A percentile compares a stretch with the other conserved stretches of the same genome.
Evolutionary conservation across 1,140 invertebrate species (phyloP).

Genomic region (Zaprionus africanus): DNA sequence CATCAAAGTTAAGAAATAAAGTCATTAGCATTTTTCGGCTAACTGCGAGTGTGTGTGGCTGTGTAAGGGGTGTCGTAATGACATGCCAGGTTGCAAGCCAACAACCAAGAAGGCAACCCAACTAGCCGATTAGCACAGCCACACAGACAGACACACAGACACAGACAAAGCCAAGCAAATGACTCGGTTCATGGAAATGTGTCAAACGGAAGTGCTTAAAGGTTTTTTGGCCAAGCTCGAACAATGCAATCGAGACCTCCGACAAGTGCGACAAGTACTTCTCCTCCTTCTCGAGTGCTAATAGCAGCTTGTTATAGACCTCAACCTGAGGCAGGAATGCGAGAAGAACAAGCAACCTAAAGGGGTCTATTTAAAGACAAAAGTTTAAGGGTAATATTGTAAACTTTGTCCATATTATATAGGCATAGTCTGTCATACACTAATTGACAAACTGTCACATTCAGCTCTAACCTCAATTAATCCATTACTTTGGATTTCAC

Average conservation of each 20-base stretch:
- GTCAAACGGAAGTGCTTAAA: slow-evolving; percentile 70
- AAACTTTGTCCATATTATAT: background rate
- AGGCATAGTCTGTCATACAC: background rate
- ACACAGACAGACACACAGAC: slow-evolving; percentile 33
- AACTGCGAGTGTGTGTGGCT: slow-evolving; percentile 34
- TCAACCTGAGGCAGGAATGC: slow-evolving; percentile 11
- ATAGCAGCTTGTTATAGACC: slow-evolving; percentile 38
- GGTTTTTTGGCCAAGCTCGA: slow-evolving; percentile 13
- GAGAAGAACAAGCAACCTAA: background rate
- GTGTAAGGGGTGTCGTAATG: slow-evolving; percentile 52
- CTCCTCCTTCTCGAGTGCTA: slow-evolving; percentile 20
- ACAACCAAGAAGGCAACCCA: slow-evolving; percentile 14
- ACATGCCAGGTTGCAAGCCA: slow-evolving; percentile 64
- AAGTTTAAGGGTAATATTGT: background rate
- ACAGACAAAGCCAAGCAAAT: slow-evolving; percentile 58
- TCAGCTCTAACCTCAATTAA: background rate
- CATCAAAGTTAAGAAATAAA: slow-evolving; percentile 77
- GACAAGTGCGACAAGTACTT: slow-evolving; percentile 21
- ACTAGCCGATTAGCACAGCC: slow-evolving; percentile 6
- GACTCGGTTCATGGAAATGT: slow-evolving; percentile 58
- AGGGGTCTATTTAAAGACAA: background rate
- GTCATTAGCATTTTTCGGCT: slow-evolving; percentile 80
- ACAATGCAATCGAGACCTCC: slow-evolving; percentile 21
- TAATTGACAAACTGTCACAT: background rate
- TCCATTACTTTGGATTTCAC: background rate